Evolutionary conservation across 2,888 invertebrate species (phyloP).

Genomic region (Spilarctia lutea): DNA sequence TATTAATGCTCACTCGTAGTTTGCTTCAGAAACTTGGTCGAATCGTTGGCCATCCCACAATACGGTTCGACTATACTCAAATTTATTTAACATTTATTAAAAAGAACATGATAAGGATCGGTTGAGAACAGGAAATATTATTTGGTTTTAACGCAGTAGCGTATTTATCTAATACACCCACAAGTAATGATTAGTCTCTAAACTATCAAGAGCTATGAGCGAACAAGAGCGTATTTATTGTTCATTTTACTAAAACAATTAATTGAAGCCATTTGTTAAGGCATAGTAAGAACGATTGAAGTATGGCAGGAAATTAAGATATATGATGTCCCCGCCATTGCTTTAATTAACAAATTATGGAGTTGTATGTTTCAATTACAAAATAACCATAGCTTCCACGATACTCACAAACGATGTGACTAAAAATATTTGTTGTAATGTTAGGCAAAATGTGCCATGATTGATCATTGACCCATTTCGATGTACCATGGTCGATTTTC

Average conservation of each 20-base stretch:
- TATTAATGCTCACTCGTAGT: background rate
- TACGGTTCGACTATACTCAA: background rate
- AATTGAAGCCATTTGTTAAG: slow-evolving; percentile 31
- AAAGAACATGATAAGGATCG: background rate
- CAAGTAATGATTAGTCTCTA: background rate
- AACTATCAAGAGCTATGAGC: background rate
- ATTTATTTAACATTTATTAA: background rate
- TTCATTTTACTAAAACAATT: slow-evolving; percentile 21
- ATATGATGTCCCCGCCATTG: slow-evolving; percentile 55
- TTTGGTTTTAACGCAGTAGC: background rate
- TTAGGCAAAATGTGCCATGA: slow-evolving; percentile 17
- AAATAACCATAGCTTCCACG: slow-evolving; percentile 39
- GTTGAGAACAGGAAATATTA: background rate
- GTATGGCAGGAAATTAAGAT: slow-evolving; percentile 59
- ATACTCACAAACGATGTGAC: slow-evolving; percentile 30
- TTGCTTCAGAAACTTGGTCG: background rate
- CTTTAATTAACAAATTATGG: slow-evolving; percentile 67
- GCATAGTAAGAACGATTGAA: slow-evolving; percentile 27
- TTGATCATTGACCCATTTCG: slow-evolving; percentile 21
- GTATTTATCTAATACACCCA: background rate
- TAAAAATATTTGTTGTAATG: slow-evolving; percentile 34
- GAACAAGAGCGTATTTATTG: slow-evolving; percentile 1
- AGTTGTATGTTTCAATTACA: slow-evolving; percentile 56
- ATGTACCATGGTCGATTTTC: background rate
- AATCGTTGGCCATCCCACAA: background rate